phyloP scores from a whole-genome alignment of 2,113 vertebrate species.

The Eclectus roratus region DNA sequence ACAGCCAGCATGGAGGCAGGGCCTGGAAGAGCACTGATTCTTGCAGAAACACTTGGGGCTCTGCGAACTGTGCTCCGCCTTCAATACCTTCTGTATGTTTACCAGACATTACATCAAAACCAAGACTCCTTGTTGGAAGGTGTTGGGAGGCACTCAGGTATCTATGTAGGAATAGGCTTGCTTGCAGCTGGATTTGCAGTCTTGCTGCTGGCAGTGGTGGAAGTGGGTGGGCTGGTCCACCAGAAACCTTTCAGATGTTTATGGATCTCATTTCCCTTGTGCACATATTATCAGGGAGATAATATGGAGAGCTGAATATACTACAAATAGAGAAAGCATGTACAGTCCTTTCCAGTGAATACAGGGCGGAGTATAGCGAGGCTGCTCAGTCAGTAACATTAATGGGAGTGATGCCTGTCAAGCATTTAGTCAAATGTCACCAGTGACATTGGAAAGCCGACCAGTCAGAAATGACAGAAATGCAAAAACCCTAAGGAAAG shows the following conservation, averaged over 20 bases:
- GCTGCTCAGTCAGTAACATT: neutral
- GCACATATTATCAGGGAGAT: neutral
- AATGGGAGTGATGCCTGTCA: neutral
- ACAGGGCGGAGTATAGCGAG: neutral
- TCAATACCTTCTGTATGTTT: neutral
- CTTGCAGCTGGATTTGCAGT: neutral
- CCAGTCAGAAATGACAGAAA: neutral
- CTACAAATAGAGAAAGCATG: neutral
- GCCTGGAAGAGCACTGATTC: neutral
- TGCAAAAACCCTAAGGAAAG: neutral
- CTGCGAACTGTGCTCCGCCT: neutral
- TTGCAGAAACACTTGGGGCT: neutral
- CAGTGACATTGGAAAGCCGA: neutral
- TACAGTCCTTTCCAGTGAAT: neutral
- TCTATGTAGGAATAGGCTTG: accelerated
- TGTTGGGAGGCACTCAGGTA: neutral
- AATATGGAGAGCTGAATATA: neutral
- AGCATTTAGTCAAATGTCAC: neutral
- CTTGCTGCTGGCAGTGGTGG: neutral
- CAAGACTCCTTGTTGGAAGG: neutral
- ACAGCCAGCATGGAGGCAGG: neutral
- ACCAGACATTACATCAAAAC: neutral
- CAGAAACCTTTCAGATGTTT: neutral
- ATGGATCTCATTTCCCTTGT: neutral
- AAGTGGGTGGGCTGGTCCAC: neutral